phyloP scores from a whole-genome alignment of 1,140 invertebrate genomes.

The Octopus sinensis region DNA sequence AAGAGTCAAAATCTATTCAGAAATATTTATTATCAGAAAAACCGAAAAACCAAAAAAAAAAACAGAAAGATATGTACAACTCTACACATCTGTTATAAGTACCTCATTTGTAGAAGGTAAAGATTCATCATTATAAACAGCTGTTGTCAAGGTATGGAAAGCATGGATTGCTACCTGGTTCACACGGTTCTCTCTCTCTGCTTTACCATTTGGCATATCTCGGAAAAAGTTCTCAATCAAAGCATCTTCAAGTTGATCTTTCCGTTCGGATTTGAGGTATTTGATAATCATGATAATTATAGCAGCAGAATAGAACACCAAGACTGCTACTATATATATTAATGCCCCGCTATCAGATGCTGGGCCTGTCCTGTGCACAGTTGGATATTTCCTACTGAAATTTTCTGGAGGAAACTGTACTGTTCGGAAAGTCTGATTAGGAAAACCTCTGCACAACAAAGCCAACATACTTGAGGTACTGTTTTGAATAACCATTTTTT shows the following conservation, averaged over 20 bases:
- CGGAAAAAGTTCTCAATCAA: slow-evolving; percentile 49
- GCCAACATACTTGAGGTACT: too few relatives aligned
- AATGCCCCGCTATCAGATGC: slow-evolving; percentile 40
- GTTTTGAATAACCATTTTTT: too few relatives aligned
- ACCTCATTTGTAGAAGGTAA: not conserved
- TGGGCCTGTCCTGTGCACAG: not conserved
- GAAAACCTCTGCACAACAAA: too few relatives aligned
- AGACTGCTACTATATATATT: slow-evolving; percentile 49
- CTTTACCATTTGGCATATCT: slow-evolving; percentile 44
- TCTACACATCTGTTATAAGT: not conserved
- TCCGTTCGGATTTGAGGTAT: slow-evolving; percentile 47
- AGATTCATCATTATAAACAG: slow-evolving; percentile 6
- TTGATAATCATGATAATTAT: slow-evolving; percentile 51
- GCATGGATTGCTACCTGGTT: slow-evolving; percentile 47
- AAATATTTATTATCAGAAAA: too few relatives aligned
- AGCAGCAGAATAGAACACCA: slow-evolving; percentile 51
- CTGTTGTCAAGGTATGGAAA: slow-evolving; percentile 49
- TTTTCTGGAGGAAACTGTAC: too few relatives aligned
- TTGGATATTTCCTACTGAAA: not conserved
- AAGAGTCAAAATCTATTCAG: too few relatives aligned
- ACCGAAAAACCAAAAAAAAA: too few relatives aligned
- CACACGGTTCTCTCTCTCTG: slow-evolving; percentile 42
- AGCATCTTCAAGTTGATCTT: slow-evolving; percentile 49
- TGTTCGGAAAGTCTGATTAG: too few relatives aligned
- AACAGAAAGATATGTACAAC: too few relatives aligned